Base-by-base conservation (phyloP, 92 coral and sea anemone genomes). In the Parazoanthus darwini region DNA sequence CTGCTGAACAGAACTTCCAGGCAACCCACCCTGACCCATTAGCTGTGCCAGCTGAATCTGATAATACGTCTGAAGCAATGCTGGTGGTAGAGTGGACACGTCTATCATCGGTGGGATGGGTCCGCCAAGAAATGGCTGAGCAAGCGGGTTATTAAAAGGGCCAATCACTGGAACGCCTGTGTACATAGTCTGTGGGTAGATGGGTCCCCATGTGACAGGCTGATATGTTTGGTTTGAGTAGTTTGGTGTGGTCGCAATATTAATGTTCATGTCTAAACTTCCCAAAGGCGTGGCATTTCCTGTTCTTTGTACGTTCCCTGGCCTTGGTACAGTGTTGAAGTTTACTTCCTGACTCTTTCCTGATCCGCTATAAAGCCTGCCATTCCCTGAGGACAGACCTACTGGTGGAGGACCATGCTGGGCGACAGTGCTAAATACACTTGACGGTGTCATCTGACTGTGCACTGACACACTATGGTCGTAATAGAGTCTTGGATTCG, bases 61-160 rank as follows among this genome's bases (percentile, higher is more conserved):
- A 29, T 82, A 82, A 29, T 66, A 67, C 56, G 77, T 82, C 77
- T 82, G 86, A 42, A 59, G 86, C 48, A 81, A 56, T 67, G 75
- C 50, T 63, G 75, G 71, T 37, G 86, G 74, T 18, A 81, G 20
- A 22, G 70, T 81, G 33, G 74, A n/a, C 22, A 29, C 50, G 35
- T 82, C 86, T 67, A 82, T 29, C 74, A 66, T 71, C 22, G 86
- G 77, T 42, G n/a, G 7, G 33, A 29, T 8, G 74, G 54, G 56
- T 13, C 50, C 51, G 8, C 74, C 74, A 82, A n/a, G 33, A 39
- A 42, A 66, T 67, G 86, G 86, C 77, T 66, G 86, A 43, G 74
- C 6, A 42, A 39, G 23, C 1, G 86, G 77, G 76, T 54, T 18
- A 66, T 25, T n/a, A 63, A 29, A n/a, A 14, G 23, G 3, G 36